Evolutionary conservation across 2,888 invertebrate genomes (phyloP).

Genomic region (Limulus polyphemus): DNA sequence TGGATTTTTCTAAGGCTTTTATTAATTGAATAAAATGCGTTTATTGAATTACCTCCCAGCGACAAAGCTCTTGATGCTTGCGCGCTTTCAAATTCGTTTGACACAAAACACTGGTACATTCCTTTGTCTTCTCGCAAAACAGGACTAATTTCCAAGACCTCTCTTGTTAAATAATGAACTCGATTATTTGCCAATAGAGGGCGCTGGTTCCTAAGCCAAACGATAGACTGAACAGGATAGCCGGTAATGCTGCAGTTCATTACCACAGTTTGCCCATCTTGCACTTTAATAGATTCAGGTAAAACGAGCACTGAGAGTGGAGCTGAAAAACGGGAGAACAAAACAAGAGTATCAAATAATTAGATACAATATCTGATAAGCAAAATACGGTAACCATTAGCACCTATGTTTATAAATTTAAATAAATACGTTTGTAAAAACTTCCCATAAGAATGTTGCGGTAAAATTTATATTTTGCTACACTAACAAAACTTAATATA

Average conservation of each 20-base stretch:
- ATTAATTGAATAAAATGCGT: no score
- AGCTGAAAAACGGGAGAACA: slow-evolving; percentile 7
- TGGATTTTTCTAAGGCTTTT: no score
- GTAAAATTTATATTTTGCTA: no score
- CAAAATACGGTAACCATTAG: no score
- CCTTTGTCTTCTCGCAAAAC: slow-evolving; percentile 23
- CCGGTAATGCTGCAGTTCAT: slow-evolving; percentile 19
- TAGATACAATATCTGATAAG: neutral
- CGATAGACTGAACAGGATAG: slow-evolving; percentile 17
- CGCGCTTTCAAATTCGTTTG: slow-evolving; percentile 16
- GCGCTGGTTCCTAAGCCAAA: slow-evolving; percentile 19
- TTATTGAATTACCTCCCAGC: slow-evolving; percentile 13
- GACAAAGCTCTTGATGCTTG: slow-evolving; percentile 19
- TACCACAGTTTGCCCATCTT: slow-evolving; percentile 20
- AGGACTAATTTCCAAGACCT: slow-evolving; percentile 21
- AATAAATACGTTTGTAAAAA: no score
- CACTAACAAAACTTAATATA: no score
- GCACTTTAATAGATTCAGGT: slow-evolving; percentile 14
- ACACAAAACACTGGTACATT: slow-evolving; percentile 24
- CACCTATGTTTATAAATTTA: no score
- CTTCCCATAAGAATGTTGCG: no score
- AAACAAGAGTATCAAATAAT: neutral
- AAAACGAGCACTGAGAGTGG: slow-evolving; percentile 11
- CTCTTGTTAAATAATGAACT: slow-evolving; percentile 15
- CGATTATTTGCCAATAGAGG: slow-evolving; percentile 18